A percentile compares a stretch with the other conserved stretches of the same genome.
Evolutionary conservation across 1,140 invertebrate species (phyloP).

Genomic region (Argopecten irradians): DNA sequence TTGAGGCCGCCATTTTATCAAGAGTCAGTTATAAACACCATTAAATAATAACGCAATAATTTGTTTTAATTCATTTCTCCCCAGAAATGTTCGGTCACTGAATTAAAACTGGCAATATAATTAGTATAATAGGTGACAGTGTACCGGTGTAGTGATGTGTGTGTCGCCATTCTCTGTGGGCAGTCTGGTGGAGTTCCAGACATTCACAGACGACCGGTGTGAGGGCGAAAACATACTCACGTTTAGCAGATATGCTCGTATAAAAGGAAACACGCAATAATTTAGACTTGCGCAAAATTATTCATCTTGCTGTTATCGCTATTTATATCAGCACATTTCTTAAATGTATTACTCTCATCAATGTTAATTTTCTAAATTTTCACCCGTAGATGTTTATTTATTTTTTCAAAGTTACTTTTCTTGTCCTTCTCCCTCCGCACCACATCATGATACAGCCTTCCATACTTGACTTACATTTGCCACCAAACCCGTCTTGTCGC

Average conservation of each 20-base stretch:
- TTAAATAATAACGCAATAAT: not conserved
- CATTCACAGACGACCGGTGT: not conserved
- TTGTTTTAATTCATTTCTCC: not conserved
- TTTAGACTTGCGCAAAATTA: too few relatives aligned
- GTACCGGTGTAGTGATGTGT: not conserved
- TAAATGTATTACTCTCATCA: too few relatives aligned
- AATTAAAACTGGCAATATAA: not conserved
- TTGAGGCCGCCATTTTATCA: not conserved
- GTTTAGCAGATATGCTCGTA: too few relatives aligned
- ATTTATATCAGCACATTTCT: too few relatives aligned
- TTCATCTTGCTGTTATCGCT: too few relatives aligned
- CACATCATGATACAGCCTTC: not conserved
- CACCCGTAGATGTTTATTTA: too few relatives aligned
- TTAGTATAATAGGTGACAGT: not conserved
- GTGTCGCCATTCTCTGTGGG: not conserved
- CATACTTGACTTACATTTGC: not conserved
- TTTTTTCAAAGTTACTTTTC: too few relatives aligned
- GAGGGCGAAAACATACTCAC: too few relatives aligned
- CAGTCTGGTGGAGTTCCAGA: not conserved
- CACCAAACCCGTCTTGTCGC: not conserved
- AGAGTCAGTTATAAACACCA: not conserved
- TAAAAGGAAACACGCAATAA: too few relatives aligned
- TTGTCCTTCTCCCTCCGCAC: too few relatives aligned
- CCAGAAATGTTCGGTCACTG: not conserved
- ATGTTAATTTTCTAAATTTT: too few relatives aligned